Evolutionary conservation across 2,888 invertebrate species (phyloP).

Genomic region (Leptopilina drosophilae): DNA sequence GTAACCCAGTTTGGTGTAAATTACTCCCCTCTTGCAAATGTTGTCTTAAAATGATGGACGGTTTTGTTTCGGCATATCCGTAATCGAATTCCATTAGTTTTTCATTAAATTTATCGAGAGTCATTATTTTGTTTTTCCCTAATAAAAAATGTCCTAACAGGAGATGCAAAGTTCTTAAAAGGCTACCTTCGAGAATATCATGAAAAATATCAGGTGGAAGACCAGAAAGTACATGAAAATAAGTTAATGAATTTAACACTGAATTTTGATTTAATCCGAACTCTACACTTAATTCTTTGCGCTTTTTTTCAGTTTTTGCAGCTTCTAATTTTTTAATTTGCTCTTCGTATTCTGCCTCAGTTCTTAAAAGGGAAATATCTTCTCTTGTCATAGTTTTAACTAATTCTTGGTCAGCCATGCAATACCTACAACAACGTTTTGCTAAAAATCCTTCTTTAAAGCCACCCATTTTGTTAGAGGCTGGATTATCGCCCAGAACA

Average conservation of each 20-base stretch:
- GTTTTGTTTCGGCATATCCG: background rate
- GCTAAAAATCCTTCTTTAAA: constrained; percentile 39
- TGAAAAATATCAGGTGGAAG: background rate
- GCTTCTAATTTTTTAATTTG: background rate
- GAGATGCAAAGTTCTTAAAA: background rate
- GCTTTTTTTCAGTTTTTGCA: constrained; percentile 10
- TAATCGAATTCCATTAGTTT: constrained; percentile 18
- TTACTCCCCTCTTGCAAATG: constrained; percentile 7
- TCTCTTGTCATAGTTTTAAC: constrained; percentile 1
- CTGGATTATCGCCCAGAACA: constrained; percentile 22
- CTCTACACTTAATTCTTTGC: constrained; percentile 18
- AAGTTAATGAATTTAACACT: constrained; percentile 9
- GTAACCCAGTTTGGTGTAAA: constrained; percentile 34
- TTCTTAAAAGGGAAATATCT: constrained; percentile 33
- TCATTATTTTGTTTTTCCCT: constrained; percentile 29
- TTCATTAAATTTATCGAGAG: constrained; percentile 12
- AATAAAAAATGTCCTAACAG: constrained; percentile 1
- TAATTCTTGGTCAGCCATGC: background rate
- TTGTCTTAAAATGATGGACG: background rate
- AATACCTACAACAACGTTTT: constrained; percentile 27
- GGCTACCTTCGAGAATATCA: background rate
- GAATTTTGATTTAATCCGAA: constrained; percentile 17
- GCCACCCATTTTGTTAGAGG: constrained; percentile 28
- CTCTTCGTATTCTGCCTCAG: background rate
- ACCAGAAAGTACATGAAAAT: constrained; percentile 28